Evolutionary conservation across 2,113 vertebrate species (phyloP), one percentile per base, ranked within the genome.

Genomic region (Strix aluco): DNA sequence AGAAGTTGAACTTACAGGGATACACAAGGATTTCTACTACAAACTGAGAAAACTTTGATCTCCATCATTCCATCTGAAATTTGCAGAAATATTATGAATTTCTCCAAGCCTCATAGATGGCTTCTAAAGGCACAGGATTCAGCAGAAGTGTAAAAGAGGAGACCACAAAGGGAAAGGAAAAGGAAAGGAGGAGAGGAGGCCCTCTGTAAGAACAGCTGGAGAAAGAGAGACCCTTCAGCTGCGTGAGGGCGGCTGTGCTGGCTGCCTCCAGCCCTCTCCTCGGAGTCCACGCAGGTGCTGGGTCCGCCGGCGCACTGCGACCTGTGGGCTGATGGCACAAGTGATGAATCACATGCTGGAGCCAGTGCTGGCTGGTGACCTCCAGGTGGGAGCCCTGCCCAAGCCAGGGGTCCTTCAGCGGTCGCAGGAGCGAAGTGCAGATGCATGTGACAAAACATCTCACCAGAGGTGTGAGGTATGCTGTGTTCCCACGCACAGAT

Each of bases 271-370:
- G n/a, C 2, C 1, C 40, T 87, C 65, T 91, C 83, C 72, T 87
- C 1, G 0, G 65, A 72, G 30, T 12, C 83, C 11, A 0, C 1
- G 1, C 77, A 87, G 70, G 73, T 85, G 94, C 54, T 3, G 38
- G 61, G 18, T 10, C 17, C 3, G 0, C 51, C 17, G 29, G 36
- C 14, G 46, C 2, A 0, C 44, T 52, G 51, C 0, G 8, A 54
- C 72, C 66, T 25, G 61, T 2, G 12, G 54, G 78, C 40, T 88
- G 49, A 82, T 86, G 84, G 89, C 74, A 86, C 0, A 0, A 30
- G 67, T 62, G 74, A 89, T 70, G 66, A 57, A 91, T 75, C 44
- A 30, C 66, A 51, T 2, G 30, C 36, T 91, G 61, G 25, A 51
- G 49, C 38, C 9, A 0, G 27, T 0, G 0, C 46, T 77, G 61